phyloP scores from a whole-genome alignment of 1,140 invertebrate genomes.

The Dreissena polymorpha region DNA sequence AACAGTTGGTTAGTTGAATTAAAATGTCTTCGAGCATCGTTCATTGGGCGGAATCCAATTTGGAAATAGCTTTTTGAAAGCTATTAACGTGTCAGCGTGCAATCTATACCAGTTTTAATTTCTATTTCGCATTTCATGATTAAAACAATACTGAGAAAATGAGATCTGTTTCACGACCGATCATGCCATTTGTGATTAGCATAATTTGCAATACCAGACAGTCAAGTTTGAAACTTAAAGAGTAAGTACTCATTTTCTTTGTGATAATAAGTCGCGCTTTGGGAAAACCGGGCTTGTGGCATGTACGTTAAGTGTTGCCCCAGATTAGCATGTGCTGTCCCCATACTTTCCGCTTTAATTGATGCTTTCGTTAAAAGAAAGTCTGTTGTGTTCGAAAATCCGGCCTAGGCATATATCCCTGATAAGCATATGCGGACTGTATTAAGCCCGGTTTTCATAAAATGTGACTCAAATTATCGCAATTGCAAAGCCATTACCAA shows the following conservation, averaged over 20 bases:
- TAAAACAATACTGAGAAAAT: background rate
- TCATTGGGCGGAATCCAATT: background rate
- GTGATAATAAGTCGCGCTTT: background rate
- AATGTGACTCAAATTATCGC: too few species aligned
- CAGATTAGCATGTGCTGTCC: background rate
- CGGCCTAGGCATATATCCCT: too few species aligned
- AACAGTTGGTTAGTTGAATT: background rate
- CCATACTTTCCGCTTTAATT: too few species aligned
- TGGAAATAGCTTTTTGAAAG: background rate
- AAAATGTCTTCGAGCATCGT: background rate
- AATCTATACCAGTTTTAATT: conserved; percentile 1
- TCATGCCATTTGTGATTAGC: background rate
- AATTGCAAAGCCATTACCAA: too few species aligned
- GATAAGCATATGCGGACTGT: too few species aligned
- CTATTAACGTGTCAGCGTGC: background rate
- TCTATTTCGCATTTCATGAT: background rate
- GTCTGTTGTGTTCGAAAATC: too few species aligned
- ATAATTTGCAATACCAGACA: background rate
- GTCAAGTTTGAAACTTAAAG: background rate
- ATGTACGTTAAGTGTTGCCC: background rate
- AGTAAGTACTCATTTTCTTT: background rate
- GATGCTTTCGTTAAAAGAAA: too few species aligned
- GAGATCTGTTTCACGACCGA: background rate
- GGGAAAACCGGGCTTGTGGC: background rate
- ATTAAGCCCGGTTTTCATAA: too few species aligned